Base-by-base conservation (phyloP, 2,113 vertebrate genomes). In the Siphamia tubifer region DNA sequence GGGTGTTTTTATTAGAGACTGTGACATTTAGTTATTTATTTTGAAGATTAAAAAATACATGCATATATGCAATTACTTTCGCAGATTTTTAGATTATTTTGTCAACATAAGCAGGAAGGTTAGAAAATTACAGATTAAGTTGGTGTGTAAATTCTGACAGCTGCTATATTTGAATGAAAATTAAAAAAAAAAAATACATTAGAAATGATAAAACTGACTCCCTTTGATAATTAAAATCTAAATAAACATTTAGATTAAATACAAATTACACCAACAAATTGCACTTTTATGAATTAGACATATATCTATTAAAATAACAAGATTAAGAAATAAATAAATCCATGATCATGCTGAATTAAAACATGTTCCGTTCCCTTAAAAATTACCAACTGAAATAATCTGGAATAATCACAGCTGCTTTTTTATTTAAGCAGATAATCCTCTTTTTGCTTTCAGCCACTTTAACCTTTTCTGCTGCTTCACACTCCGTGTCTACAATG, bases 371-470 rank as follows among this genome's bases (percentile, higher is more conserved):
- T 35, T 61, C 67, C 40, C 40, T 34, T 54, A 9, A 68, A 17
- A 24, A 0, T 10, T 61, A 7, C 40, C 24, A 30, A 39, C 65
- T 27, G 65, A 55, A 72, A 60, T 54, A 49, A 45, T 61, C n/a
- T 55, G 65, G 30, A 55, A 35, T 28, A 15, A 72, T 54, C 57
- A 55, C 55, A 68, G 52, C 56, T 48, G 67, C 32, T 45, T 64
- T 69, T 56, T 10, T 2, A 13, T 28, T 36, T 16, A 27, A 58
- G 56, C 52, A 20, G 44, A 54, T 82, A 66, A 83, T 79, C 75
- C 71, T 83, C 62, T 72, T 69, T 82, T 42, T 61, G 63, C 47
- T 74, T 61, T 73, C 40, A 24, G 49, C 15, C 49, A 43, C 23
- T 68, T 76, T 58, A 48, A 71, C 68, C 56, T 81, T 63, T 44